phyloP scores from a whole-genome alignment of 2,113 vertebrate genomes.

The Rostratula benghalensis region DNA sequence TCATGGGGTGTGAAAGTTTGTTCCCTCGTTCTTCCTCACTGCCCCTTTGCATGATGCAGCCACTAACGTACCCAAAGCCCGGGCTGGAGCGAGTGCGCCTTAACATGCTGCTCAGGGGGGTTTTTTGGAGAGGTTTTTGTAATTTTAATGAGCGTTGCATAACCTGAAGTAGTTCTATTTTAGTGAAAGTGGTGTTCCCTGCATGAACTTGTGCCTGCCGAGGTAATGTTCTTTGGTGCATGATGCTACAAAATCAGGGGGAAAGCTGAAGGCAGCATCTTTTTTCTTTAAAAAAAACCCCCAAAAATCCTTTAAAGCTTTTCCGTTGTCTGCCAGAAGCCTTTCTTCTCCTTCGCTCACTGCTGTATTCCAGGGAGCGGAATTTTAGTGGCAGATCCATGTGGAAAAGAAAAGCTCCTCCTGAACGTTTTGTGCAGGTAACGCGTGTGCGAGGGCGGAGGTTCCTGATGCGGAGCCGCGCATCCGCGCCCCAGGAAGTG shows the following conservation, averaged over 20 bases:
- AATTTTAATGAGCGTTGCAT: slow-evolving; percentile 54
- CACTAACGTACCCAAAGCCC: not conserved
- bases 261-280: not conserved
- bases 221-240: slow-evolving; percentile 22
- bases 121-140: slow-evolving; percentile 7
- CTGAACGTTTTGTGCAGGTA: not conserved
- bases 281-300: not conserved
- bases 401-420: not conserved
- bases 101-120: not conserved
- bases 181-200: slow-evolving; percentile 41
- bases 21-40: not conserved
- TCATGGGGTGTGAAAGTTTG: not conserved
- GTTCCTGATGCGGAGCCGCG: not conserved
- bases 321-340: not conserved
- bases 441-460: fast-evolving
- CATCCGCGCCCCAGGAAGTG: not conserved
- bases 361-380: not conserved
- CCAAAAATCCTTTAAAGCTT: not conserved
- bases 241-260: slow-evolving; percentile 5
- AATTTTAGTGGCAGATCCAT: not conserved
- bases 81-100: not conserved
- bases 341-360: not conserved
- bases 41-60: slow-evolving; percentile 56
- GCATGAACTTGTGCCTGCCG: slow-evolving; percentile 62
- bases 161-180: slow-evolving; percentile 48